These are phyloP conservation scores for Leucophora obtusa DNA, from an alignment of 2,888 invertebrate species.

Conservation along the genomic window DNA sequence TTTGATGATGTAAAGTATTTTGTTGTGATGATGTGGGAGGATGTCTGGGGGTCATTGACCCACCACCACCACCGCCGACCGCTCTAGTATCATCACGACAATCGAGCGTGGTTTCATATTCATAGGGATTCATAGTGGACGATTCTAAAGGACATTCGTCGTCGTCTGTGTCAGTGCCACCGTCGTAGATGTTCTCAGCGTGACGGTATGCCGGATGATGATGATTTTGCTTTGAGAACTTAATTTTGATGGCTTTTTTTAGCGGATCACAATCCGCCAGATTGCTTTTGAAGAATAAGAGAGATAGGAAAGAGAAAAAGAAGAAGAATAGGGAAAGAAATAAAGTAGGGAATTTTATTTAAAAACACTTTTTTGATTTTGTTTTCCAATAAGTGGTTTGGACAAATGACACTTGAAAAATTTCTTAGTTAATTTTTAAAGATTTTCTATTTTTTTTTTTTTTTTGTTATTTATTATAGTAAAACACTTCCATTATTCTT, in stretches of 20 bases:
- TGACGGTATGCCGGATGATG: conserved; percentile 76
- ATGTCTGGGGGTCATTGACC: conserved; percentile 61
- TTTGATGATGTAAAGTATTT: conserved; percentile 74
- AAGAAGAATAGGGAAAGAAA: conserved; percentile 15
- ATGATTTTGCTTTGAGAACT: conserved; percentile 75
- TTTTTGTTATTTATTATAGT: not conserved
- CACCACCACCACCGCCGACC: conserved; percentile 68
- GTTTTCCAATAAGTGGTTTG: not conserved
- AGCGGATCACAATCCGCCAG: conserved; percentile 55
- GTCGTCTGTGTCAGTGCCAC: conserved; percentile 77
- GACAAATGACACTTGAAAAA: not conserved
- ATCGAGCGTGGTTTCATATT: conserved; percentile 79
- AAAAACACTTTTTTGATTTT: not conserved
- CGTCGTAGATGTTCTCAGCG: conserved; percentile 77
- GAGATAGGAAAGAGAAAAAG: not conserved
- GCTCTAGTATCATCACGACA: conserved; percentile 77
- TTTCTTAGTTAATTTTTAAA: not conserved
- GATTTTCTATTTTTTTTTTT: not conserved
- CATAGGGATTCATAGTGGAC: conserved; percentile 78
- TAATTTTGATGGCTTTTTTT: conserved; percentile 75
- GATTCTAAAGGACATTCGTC: conserved; percentile 78
- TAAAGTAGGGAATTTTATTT: not conserved
- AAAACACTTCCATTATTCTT: not conserved
- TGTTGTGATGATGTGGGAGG: conserved; percentile 65
- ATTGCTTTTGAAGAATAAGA: not conserved